Conservation (phyloP, 2,113 vertebrate species). For the Alouatta palliata region DNA sequence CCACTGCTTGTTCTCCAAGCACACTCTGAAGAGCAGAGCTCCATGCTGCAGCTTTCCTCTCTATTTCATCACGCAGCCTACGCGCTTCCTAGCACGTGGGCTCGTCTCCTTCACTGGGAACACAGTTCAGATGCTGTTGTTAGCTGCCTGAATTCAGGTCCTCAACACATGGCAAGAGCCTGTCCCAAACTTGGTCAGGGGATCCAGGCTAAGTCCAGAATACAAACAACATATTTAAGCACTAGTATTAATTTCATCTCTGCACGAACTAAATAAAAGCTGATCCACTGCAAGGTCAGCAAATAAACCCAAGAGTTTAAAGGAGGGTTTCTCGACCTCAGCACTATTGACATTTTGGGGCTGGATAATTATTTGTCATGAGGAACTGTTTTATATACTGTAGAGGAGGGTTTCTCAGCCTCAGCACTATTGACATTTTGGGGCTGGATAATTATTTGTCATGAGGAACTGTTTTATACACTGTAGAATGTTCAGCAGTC, state of each 20-base stretch:
- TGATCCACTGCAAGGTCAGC: background rate
- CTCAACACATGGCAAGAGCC: background rate
- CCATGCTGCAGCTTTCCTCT: background rate
- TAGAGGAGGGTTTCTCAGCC: background rate
- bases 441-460: background rate
- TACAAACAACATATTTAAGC: background rate
- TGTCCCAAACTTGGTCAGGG: no score
- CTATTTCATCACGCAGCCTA: background rate
- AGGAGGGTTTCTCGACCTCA: background rate
- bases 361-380: background rate
- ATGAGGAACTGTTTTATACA: background rate
- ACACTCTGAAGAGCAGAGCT: background rate
- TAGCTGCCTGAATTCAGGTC: background rate
- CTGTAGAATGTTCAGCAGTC: background rate
- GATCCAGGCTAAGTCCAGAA: background rate
- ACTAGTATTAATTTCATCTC: background rate
- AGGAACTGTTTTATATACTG: no score
- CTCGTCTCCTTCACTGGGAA: background rate
- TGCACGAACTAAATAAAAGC: background rate
- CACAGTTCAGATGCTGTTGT: background rate
- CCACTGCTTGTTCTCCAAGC: background rate
- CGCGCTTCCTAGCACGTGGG: rapidly evolving
- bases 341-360: background rate
- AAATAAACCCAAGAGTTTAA: background rate
- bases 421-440: background rate